Evolutionary conservation across 2,888 invertebrate species (phyloP), one percentile per base, ranked within the genome.

Genomic region (Standfussiana lucernea): DNA sequence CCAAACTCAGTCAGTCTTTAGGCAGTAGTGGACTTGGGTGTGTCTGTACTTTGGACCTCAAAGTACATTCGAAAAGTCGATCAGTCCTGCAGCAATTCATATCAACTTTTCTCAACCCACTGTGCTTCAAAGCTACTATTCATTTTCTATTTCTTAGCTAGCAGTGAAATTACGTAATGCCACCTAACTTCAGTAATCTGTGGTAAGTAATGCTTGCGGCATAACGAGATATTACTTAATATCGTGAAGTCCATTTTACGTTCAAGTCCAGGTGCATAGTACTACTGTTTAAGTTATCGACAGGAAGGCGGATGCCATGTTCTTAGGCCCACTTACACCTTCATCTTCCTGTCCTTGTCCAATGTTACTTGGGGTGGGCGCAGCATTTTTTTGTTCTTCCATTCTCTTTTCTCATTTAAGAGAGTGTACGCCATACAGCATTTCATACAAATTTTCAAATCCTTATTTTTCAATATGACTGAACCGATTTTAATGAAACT

Each of bases 151-250:
- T 69, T 77, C 56, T 59, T 66, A 66, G 32, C n/a, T 1, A 56
- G 10, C n/a, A 37, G 40, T 67, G 13, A 35, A 56, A 56, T 59
- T 66, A 67, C 24, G 66, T 75, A 82, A 82, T n/a, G 4, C 61
- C 28, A 42, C 56, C 53, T 75, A 67, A 42, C 72, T 76, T 61
- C 21, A 45, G 24, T 82, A 62, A 82, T 75, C 53, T 76, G 61
- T 67, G 79, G 82, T 62, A 62, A 67, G 82, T 62, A 62, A 67
- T 45, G 45, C 76, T 82, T 62, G 32, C 45, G 11, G 24, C 65
- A 61, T 62, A 75, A 50, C 64, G 37, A 15, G 59, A 37, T 68
- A 53, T 79, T 69, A 69, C 68, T 64, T 59, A 42, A 61, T 15
- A 53, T 11, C 50, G 32, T 70, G 32, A 70, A 53, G 40, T 53